These are phyloP conservation scores for Coboldia fuscipes DNA, from an alignment of 1,140 invertebrate species.

Conservation along the genomic window DNA sequence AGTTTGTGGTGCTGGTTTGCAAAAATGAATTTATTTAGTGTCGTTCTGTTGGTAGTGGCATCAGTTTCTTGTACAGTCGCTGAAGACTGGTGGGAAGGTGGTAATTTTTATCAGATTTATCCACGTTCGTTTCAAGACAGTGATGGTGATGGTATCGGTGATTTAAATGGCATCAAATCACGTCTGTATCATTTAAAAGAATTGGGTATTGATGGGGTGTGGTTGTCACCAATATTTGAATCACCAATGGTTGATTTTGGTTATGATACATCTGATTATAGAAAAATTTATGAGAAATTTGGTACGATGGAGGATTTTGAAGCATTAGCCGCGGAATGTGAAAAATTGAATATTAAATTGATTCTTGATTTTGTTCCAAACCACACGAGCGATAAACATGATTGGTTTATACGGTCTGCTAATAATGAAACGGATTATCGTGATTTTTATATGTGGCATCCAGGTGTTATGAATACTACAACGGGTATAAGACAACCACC, in stretches of 20 bases:
- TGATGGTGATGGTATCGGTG: constrained; percentile 33
- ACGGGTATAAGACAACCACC: constrained; percentile 18
- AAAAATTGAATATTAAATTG: constrained; percentile 35
- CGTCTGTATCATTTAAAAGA: constrained; percentile 40
- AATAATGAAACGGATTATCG: constrained; percentile 23
- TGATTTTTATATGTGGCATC: constrained; percentile 42
- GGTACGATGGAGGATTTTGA: constrained; percentile 54
- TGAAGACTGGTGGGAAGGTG: constrained; percentile 36
- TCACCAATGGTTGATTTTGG: constrained; percentile 37
- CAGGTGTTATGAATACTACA: constrained; percentile 15
- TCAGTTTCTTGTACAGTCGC: too few species aligned
- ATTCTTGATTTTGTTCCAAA: constrained; percentile 74
- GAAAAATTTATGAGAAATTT: constrained; percentile 36
- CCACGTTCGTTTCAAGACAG: constrained; percentile 36
- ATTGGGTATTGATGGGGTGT: constrained; percentile 37
- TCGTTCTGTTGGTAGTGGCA: too few species aligned
- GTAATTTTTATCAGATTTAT: constrained; percentile 41
- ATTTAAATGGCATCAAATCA: constrained; percentile 30
- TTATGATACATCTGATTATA: constrained; percentile 45
- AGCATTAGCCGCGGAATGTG: constrained; percentile 31
- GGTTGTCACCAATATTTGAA: constrained; percentile 35
- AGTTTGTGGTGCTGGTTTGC: too few species aligned
- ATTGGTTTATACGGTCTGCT: constrained; percentile 37
- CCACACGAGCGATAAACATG: constrained; percentile 38
- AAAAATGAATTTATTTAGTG: too few species aligned